Percentiles rank a stretch among this genome's conserved stretches.
Conservation (phyloP, 2,888 invertebrate species). For the Catocala sponsa region DNA sequence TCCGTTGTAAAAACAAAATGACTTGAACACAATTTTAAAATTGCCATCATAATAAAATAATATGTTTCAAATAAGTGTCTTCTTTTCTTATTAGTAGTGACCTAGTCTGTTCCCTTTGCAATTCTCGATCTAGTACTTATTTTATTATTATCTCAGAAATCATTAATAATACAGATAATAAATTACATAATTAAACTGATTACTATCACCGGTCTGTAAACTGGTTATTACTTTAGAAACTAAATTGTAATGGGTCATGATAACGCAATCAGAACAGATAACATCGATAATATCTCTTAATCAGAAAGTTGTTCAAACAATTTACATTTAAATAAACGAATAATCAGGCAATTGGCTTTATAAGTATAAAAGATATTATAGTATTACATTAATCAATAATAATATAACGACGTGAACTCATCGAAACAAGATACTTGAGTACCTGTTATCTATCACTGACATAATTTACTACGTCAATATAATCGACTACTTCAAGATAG, state of each 20-base stretch:
- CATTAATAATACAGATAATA: too few species aligned
- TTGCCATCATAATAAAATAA: too few species aligned
- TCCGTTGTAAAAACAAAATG: not conserved
- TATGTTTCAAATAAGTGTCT: too few species aligned
- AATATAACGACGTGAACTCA: constrained; percentile 25
- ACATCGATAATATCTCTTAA: constrained; percentile 9
- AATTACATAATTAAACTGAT: too few species aligned
- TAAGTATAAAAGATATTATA: constrained; percentile 25
- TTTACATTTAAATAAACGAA: constrained; percentile 14
- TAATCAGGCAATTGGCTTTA: constrained; percentile 28
- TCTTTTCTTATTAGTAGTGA: too few species aligned
- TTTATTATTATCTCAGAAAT: too few species aligned
- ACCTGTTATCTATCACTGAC: constrained; percentile 26
- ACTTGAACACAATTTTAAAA: too few species aligned
- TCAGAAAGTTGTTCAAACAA: constrained; percentile 13
- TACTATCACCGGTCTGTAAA: too few species aligned
- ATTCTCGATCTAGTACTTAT: too few species aligned
- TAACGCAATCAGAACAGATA: constrained; percentile 9
- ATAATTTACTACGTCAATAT: constrained; percentile 21
- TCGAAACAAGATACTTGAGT: constrained; percentile 21
- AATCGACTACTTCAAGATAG: not conserved
- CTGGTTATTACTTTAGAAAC: too few species aligned
- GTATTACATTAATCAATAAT: constrained; percentile 32
- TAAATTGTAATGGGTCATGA: not conserved
- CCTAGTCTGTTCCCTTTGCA: too few species aligned